These are phyloP conservation scores for Andrena marginata DNA, from an alignment of 2,888 invertebrate species.

Conservation along the genomic window DNA sequence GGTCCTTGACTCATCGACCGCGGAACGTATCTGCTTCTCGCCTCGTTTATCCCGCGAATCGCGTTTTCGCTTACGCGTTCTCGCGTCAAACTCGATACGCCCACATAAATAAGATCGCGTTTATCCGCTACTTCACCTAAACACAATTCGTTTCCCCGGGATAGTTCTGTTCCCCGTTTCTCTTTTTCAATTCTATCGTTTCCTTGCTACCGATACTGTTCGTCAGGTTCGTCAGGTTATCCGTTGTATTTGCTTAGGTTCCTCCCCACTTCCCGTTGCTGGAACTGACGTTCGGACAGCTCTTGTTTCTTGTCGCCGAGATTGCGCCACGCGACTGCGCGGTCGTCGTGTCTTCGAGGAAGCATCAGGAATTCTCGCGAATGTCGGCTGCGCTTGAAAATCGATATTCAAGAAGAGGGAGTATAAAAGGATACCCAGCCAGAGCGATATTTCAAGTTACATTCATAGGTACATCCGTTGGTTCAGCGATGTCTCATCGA, in stretches of 20 bases:
- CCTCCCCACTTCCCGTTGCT: neutral
- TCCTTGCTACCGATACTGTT: constrained; percentile 8
- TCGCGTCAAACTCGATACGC: neutral
- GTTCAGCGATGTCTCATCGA: neutral
- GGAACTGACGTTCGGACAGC: neutral
- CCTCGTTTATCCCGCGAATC: neutral
- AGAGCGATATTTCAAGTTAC: neutral
- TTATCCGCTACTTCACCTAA: neutral
- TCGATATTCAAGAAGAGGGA: constrained; percentile 4
- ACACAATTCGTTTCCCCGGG: too few relatives aligned
- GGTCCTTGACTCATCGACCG: constrained; percentile 44
- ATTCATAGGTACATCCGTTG: neutral
- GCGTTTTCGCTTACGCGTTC: constrained; percentile 29
- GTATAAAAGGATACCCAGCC: neutral
- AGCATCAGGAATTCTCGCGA: neutral
- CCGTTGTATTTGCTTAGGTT: neutral
- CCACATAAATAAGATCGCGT: neutral
- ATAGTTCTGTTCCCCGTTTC: constrained; percentile 2
- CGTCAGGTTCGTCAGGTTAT: neutral
- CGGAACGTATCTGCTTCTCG: constrained; percentile 13
- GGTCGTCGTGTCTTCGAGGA: neutral
- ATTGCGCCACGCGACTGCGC: neutral
- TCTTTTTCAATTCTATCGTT: constrained; percentile 11
- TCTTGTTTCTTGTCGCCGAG: too few relatives aligned
- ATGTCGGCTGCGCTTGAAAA: neutral